phyloP scores from a whole-genome alignment of 2,888 invertebrate genomes.

The Dendrolimus pini region DNA sequence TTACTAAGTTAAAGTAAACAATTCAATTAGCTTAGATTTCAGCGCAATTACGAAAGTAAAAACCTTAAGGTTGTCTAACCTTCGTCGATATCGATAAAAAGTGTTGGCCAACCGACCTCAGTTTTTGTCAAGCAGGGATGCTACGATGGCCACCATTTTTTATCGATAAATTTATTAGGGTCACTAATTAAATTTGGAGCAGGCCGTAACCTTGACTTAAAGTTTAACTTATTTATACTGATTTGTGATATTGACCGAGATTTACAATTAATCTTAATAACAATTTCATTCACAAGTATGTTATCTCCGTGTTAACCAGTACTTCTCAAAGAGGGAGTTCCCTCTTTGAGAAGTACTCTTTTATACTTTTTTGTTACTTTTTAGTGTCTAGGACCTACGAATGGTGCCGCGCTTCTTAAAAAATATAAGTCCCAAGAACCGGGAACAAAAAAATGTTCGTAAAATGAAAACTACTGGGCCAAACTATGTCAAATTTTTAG shows the following conservation, averaged over 20 bases:
- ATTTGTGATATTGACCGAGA: background rate
- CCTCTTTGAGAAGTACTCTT: too few relatives aligned
- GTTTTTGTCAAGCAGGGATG: slow-evolving; percentile 44
- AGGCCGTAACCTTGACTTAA: slow-evolving; percentile 31
- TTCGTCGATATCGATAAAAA: slow-evolving; percentile 25
- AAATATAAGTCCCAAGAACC: too few relatives aligned
- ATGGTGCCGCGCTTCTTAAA: too few relatives aligned
- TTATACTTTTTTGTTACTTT: too few relatives aligned
- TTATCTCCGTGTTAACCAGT: too few relatives aligned
- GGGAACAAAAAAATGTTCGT: too few relatives aligned
- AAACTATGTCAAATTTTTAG: too few relatives aligned
- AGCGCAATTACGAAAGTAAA: background rate
- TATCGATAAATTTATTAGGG: slow-evolving; percentile 28
- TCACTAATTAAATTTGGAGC: slow-evolving; percentile 31
- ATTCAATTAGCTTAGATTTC: background rate
- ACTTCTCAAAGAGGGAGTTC: too few relatives aligned
- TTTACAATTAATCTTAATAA: background rate
- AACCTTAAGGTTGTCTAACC: background rate
- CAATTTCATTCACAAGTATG: background rate
- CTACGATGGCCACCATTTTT: slow-evolving; percentile 39
- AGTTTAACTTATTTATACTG: background rate
- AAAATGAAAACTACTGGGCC: too few relatives aligned
- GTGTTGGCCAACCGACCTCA: slow-evolving; percentile 40
- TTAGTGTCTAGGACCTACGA: too few relatives aligned
- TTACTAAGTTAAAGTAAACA: background rate